A percentile compares a stretch with the other conserved stretches of the same genome.
These are phyloP conservation scores for Myotis daubentonii DNA, from an alignment of 2,797 vertebrate species.

Conservation along the genomic window DNA sequence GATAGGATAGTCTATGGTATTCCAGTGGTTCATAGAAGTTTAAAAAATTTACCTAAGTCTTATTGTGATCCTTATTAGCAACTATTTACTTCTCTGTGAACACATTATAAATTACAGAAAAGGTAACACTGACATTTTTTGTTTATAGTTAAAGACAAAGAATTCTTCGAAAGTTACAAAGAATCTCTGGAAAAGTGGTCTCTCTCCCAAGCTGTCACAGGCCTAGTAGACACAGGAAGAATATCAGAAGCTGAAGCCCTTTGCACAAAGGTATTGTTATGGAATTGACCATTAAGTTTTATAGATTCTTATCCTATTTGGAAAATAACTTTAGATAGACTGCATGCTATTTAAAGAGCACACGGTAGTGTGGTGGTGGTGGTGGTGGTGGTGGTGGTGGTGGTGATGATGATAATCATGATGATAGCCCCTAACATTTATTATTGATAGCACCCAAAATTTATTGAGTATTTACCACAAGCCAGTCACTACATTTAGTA, in stretches of 20 bases:
- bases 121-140: slow-evolving; percentile 36
- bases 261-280: slow-evolving; percentile 91
- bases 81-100: neutral
- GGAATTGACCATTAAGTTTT: neutral
- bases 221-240: slow-evolving; percentile 90
- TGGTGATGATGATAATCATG: neutral
- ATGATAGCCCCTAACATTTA: neutral
- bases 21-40: neutral
- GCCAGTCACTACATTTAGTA: neutral
- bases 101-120: neutral
- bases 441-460: neutral
- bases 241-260: slow-evolving; percentile 93
- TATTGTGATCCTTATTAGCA: neutral
- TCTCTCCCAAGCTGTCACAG: slow-evolving; percentile 92
- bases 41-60: neutral
- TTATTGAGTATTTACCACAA: neutral
- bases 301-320: neutral
- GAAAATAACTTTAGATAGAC: neutral
- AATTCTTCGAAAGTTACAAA: slow-evolving; percentile 86
- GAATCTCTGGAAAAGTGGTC: slow-evolving; percentile 92
- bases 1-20: neutral
- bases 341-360: neutral
- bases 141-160: slow-evolving; percentile 87
- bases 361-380: neutral
- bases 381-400: neutral